phyloP scores from a whole-genome alignment of 2,113 vertebrate species.

The Ceyx cyanopectus region DNA sequence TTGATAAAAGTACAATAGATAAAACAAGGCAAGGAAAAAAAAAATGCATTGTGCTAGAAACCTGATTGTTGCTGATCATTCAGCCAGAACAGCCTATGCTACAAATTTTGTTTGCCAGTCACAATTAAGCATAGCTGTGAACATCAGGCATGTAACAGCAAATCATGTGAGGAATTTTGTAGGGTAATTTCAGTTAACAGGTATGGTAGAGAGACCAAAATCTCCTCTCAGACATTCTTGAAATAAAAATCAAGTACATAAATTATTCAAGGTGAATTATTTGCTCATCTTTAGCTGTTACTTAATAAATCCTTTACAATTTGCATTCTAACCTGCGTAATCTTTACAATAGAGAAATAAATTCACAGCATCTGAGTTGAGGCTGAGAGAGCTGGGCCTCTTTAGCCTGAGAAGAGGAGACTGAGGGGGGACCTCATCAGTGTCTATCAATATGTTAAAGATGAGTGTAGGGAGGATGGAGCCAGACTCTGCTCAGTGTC shows the following conservation, averaged over 20 bases:
- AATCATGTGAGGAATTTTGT: background rate
- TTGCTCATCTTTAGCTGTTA: background rate
- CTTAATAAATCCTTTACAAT: background rate
- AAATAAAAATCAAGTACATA: background rate
- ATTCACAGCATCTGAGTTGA: background rate
- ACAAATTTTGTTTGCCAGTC: background rate
- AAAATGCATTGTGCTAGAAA: background rate
- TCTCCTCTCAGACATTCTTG: background rate
- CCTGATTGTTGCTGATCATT: background rate
- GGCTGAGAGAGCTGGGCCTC: no score
- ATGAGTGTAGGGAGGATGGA: no score
- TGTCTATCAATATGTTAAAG: no score
- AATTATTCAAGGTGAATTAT: background rate
- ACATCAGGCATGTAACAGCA: background rate
- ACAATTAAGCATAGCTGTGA: background rate
- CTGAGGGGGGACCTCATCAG: no score
- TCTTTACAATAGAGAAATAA: background rate
- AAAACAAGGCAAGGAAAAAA: background rate
- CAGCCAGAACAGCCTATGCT: background rate
- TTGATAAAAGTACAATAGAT: background rate
- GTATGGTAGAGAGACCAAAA: background rate
- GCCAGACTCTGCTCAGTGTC: no score
- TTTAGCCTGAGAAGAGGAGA: no score
- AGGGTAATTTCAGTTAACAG: background rate
- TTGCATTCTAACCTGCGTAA: background rate